Base-by-base conservation (phyloP, 2,113 vertebrate genomes). In the Plestiodon gilberti region DNA sequence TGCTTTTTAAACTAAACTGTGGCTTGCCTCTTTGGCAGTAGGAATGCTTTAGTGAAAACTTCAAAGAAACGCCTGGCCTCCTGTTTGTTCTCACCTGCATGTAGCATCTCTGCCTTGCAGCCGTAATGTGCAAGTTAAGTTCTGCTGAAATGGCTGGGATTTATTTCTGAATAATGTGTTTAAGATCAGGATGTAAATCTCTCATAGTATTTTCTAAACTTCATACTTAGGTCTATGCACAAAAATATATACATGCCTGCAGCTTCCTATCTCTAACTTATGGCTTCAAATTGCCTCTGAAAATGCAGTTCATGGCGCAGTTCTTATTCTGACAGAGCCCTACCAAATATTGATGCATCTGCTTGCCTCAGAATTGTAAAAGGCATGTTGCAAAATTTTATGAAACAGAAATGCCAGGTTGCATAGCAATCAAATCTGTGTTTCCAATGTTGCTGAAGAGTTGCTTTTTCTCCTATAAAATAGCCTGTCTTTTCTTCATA, bases 331-430 rank as follows among this genome's bases (percentile, higher is more conserved):
- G 87, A 33, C 89, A 93, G n/a, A 91, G 78, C 90, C 62, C n/a
- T 61, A 88, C 71, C 87, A 82, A 89, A 88, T 91, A 93, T 81
- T 8, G 11, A 92, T 93, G 93, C 35, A 92, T 92, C 81, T 90
- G 14, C 23, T 84, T 86, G 74, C 89, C 55, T 79, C 86, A 52
- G 85, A 90, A 93, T 81, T 87, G 89, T 71, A 55, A 62, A 88
- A 88, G 84, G 87, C 93, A 91, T 79, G 59, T 71, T 78, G 35
- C 78, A 93, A 92, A 93, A 74, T 5, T 81, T 90, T 92, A 91
- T 83, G 81, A 93, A 95, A 92, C 65, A 93, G 88, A 91, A 93
- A 85, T 83, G 61, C 0, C 0, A 85, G 83, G 69, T 33, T 83
- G 78, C 70, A 86, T 40, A 82, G n/a, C 81, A 93, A 92, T 94